Percentiles rank a stretch among this genome's conserved stretches.
These are phyloP conservation scores for Rhea pennata DNA, from an alignment of 2,113 vertebrate species.

Conservation along the genomic window DNA sequence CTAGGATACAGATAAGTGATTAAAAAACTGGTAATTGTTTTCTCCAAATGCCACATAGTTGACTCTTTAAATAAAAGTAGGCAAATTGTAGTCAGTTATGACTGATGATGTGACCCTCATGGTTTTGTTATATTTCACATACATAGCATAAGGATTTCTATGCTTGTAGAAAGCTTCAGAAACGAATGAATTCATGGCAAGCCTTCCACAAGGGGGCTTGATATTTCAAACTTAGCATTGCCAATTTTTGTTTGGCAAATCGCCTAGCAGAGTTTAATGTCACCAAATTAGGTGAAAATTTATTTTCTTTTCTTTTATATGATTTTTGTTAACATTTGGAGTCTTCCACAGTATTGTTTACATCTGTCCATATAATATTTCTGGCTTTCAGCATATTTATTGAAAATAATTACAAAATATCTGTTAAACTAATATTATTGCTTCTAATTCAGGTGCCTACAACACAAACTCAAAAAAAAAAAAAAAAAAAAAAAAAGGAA, in stretches of 20 bases:
- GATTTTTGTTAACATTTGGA: background rate
- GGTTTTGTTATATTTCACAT: background rate
- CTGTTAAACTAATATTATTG: background rate
- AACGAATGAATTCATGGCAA: background rate
- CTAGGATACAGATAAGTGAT: slow-evolving; percentile 19
- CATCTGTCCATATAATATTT: background rate
- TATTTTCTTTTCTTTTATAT: background rate
- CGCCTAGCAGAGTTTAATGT: background rate
- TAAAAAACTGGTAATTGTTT: slow-evolving; percentile 28
- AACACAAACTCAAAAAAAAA: background rate
- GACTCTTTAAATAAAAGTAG: slow-evolving; percentile 7
- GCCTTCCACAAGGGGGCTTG: slow-evolving; percentile 63
- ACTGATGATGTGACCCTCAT: background rate
- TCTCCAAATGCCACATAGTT: background rate
- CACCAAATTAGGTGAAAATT: slow-evolving; percentile 6
- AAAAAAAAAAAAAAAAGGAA: background rate
- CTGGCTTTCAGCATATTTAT: background rate
- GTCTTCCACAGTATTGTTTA: background rate
- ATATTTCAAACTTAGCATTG: slow-evolving; percentile 37
- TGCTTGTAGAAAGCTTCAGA: background rate
- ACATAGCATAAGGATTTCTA: background rate
- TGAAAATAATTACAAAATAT: background rate
- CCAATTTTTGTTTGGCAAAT: background rate
- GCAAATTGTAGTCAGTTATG: background rate
- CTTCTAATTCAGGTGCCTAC: background rate